Evolutionary conservation across 2,888 invertebrate species (phyloP), one percentile per base, ranked within the genome.

Genomic region (Drosophila planitibia): DNA sequence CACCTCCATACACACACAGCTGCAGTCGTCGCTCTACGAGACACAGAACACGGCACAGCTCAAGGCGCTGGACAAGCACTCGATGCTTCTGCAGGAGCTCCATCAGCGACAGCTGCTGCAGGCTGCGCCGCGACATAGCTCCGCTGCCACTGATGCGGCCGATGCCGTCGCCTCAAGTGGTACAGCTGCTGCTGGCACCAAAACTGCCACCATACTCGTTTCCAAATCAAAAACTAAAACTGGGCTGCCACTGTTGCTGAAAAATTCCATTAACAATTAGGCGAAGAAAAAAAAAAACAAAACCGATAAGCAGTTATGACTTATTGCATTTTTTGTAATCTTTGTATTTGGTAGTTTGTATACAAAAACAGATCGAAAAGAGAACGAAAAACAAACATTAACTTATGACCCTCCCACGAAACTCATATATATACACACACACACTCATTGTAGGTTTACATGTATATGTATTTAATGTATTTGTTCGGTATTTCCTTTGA

Each of bases 171-270:
- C 70, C 22, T 69, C 68, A 16, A 68, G 62, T 66, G 72, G 69
- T 58, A 62, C 58, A 19, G 57, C 67, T 41, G 77, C 65, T 51
- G 79, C 77, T 49, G 82, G 77, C 39, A 91, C 91, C 64, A 93
- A 93, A 92, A 93, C 93, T 70, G 93, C 93, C 71, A 93, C 93
- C 62, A 93, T 93, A 88, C 92, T 93, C 80, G 93, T 93, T 76
- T 93, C 93, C 35, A 93, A 93, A 91, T 93, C 93, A 81, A 93
- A 93, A 93, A 93, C 93, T 76, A 93, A 93, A 93, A 93, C 93
- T 66, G 93, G 93, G 87, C 91, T 93, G 88, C 93, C 93, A 70
- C 89, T 93, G 83, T 89, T 93, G 84, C 91, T 93, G 77, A 93
- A 93, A 80, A 93, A 93, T 79, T 93, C 93, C 67, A 93, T 93